Conservation (phyloP, 1,140 invertebrate genomes). For the Drosophila mayri region DNA sequence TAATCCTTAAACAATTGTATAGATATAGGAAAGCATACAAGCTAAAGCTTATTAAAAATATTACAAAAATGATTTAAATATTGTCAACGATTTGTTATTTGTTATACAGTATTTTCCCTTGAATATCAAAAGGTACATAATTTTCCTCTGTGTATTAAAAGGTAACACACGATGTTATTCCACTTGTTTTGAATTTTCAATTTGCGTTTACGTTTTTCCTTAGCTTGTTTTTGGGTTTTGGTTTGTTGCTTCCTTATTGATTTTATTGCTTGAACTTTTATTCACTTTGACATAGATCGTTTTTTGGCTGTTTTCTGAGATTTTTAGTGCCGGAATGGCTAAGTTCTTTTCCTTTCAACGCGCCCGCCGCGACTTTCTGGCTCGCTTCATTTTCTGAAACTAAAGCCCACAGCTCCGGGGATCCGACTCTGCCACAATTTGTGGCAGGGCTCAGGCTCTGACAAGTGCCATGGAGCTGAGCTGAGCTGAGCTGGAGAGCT, state of each 20-base stretch:
- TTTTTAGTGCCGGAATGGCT: constrained; percentile 30
- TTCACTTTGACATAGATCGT: constrained; percentile 46
- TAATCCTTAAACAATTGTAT: background rate
- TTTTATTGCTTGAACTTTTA: constrained; percentile 43
- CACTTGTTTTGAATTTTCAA: constrained; percentile 67
- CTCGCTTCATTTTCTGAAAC: constrained; percentile 75
- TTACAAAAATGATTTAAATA: background rate
- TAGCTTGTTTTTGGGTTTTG: constrained; percentile 22
- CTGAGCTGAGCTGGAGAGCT: constrained; percentile 29
- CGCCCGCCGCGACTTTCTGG: constrained; percentile 70
- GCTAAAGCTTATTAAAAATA: background rate
- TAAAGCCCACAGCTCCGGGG: constrained; percentile 50
- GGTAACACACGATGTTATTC: constrained; percentile 52
- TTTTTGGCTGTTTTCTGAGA: constrained; percentile 13
- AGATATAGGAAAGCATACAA: background rate
- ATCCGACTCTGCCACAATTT: constrained; percentile 45
- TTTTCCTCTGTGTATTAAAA: constrained; percentile 23
- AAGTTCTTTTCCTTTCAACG: constrained; percentile 57
- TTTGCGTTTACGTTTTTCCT: constrained; percentile 47
- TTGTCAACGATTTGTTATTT: background rate
- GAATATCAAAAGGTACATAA: constrained; percentile 18
- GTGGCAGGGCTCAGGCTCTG: constrained; percentile 31
- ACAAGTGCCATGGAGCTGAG: constrained; percentile 30
- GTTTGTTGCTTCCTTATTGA: constrained; percentile 25
- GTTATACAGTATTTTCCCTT: background rate